Conservation (phyloP, 1,140 invertebrate species). For the Nasonia longicornis region DNA sequence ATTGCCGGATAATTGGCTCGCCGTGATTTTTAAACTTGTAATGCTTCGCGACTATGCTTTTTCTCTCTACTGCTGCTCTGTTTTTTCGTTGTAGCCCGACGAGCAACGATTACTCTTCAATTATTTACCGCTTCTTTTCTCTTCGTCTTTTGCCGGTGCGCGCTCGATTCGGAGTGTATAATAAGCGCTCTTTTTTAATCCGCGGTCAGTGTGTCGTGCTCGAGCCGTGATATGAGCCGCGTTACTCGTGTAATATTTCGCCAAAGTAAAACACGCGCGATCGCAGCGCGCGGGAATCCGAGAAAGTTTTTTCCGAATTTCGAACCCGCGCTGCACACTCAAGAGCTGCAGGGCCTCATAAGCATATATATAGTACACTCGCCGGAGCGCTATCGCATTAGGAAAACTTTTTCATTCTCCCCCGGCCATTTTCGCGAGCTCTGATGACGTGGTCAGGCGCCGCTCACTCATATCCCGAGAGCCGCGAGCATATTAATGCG, state of each 20-base stretch:
- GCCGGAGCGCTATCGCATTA: slow-evolving; percentile 1
- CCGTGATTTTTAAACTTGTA: slow-evolving; percentile 44
- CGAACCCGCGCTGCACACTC: not conserved
- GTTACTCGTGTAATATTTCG: not conserved
- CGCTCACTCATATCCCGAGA: not conserved
- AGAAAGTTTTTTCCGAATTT: slow-evolving; percentile 15
- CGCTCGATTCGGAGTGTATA: slow-evolving; percentile 19
- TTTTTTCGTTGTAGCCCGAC: not conserved
- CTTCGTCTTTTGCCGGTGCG: not conserved
- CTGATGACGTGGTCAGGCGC: not conserved
- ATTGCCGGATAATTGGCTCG: slow-evolving; percentile 47
- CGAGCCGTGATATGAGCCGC: not conserved
- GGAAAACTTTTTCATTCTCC: slow-evolving; percentile 34
- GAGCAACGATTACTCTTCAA: not conserved
- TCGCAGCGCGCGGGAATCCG: not conserved
- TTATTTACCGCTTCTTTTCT: slow-evolving; percentile 22
- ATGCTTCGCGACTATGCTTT: not conserved
- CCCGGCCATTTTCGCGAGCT: not conserved
- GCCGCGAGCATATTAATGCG: slow-evolving; percentile 5
- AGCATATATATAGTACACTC: not conserved
- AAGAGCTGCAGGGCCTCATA: not conserved
- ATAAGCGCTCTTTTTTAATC: not conserved
- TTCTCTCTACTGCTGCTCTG: not conserved
- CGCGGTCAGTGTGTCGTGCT: not conserved
- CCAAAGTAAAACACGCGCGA: slow-evolving; percentile 21